These are phyloP conservation scores for Ditylenchus dipsaci DNA, from an alignment of 1,140 invertebrate genomes.

Conservation along the genomic window DNA sequence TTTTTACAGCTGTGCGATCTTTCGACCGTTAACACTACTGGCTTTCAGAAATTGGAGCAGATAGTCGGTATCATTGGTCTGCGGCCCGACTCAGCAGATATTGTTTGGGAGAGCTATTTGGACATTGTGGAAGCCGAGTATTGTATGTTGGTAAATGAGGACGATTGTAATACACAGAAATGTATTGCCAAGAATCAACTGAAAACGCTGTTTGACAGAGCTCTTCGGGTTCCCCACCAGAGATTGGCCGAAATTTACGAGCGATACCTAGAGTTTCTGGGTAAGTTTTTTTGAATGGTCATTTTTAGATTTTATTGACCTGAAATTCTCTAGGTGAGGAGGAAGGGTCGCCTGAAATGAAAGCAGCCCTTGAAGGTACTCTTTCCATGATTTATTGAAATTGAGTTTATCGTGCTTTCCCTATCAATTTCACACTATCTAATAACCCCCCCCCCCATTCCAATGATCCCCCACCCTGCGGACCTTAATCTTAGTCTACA, in stretches of 20 bases:
- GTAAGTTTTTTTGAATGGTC: neutral
- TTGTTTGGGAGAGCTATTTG: slow-evolving; percentile 19
- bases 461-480: too few species aligned
- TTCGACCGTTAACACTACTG: neutral
- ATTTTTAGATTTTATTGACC: neutral
- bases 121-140: slow-evolving; percentile 5
- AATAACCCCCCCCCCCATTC: too few species aligned
- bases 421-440: too few species aligned
- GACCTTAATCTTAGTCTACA: too few species aligned
- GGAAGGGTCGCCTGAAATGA: neutral
- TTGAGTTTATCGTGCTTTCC: too few species aligned
- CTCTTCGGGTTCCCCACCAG: neutral
- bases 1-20: neutral
- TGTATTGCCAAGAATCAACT: neutral
- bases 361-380: neutral
- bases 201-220: neutral
- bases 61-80: slow-evolving; percentile 6
- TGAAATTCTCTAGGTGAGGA: neutral
- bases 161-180: neutral
- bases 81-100: slow-evolving; percentile 5
- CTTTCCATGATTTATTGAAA: too few species aligned
- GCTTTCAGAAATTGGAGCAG: slow-evolving; percentile 14
- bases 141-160: neutral
- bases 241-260: neutral
- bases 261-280: slow-evolving; percentile 5